Base-by-base conservation (phyloP, 2,797 vertebrate genomes). In the Pseudochirops corinnae region DNA sequence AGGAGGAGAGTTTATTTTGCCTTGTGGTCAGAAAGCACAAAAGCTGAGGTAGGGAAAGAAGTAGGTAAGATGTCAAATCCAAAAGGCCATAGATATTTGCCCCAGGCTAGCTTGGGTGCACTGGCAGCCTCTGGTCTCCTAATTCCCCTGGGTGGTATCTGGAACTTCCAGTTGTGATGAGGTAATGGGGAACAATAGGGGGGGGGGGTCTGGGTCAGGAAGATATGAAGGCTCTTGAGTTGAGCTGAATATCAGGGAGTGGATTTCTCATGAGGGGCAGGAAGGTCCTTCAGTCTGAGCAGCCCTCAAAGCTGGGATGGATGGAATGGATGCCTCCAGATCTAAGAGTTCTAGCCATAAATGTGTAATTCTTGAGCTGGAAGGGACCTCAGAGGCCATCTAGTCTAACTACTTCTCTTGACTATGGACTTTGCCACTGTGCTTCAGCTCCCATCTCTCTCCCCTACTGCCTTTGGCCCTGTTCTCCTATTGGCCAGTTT, bases 1-100 rank as follows among this genome's bases (percentile, higher is more conserved):
- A 91, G 31, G n/a, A 90, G 60, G 90, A 94, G 62, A 14, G 33
- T 39, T 91, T 94, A 55, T 93, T 50, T 60, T 87, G 74, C 74
- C 24, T 46, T 87, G 74, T 87, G 74, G 74, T 87, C 74, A 10
- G 39, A 50, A 87, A 87, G 39, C 74, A 7, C 21, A 11, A 87
- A 28, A 55, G 24, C 13, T 53, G 52, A 55, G 90, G 28, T 53
- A 55, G 90, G 90, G 52, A 91, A 55, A 91, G 53, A 55, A 55
- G 28, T 31, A n/a, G 55, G 55, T 53, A 55, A 55, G 33, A 16
- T 46, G 74, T 87, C 74, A 87, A 50, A 26, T 87, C 31, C 39
- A 11, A 87, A 46, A 87, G 39, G 21, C 74, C 24, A 3, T 87
- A 39, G 18, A 24, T 10, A 56, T 82, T 46, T 60, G 33, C 21